These are phyloP conservation scores for Leucophenga montana DNA, from an alignment of 2,888 invertebrate genomes.

Conservation along the genomic window DNA sequence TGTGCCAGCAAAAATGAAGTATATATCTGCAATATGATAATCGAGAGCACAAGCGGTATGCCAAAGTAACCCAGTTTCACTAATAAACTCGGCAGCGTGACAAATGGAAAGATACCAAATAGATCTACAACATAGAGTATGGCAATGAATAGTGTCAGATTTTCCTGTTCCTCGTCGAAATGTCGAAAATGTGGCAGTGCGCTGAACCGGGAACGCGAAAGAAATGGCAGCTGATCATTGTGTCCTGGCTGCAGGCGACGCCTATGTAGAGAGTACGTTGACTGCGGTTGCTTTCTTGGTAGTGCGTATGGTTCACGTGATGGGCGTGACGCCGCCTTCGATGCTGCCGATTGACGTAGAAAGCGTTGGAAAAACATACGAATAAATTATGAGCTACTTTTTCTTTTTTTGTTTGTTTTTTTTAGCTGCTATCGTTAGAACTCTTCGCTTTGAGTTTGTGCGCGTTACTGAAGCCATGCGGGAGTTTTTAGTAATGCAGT, in stretches of 20 bases:
- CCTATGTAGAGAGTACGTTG: constrained; percentile 52
- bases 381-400: not conserved
- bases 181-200: constrained; percentile 68
- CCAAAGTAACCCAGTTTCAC: constrained; percentile 85
- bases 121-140: constrained; percentile 85
- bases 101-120: constrained; percentile 88
- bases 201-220: constrained; percentile 67
- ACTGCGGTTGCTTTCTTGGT: constrained; percentile 49
- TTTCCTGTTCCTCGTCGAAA: constrained; percentile 57
- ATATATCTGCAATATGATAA: constrained; percentile 84
- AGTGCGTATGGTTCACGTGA: constrained; percentile 55
- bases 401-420: not conserved
- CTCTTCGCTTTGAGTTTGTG: constrained; percentile 42
- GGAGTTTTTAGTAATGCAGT: no score
- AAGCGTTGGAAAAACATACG: constrained; percentile 57
- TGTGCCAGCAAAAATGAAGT: constrained; percentile 86
- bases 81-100: constrained; percentile 83
- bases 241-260: constrained; percentile 6
- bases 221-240: constrained; percentile 69
- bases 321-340: constrained; percentile 52
- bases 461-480: constrained; percentile 42
- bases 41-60: constrained; percentile 79
- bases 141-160: constrained; percentile 80
- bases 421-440: constrained; percentile 31
- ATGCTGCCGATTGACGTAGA: constrained; percentile 6